Conservation (phyloP, 2,113 vertebrate species). For the Chaenogobius annularis region DNA sequence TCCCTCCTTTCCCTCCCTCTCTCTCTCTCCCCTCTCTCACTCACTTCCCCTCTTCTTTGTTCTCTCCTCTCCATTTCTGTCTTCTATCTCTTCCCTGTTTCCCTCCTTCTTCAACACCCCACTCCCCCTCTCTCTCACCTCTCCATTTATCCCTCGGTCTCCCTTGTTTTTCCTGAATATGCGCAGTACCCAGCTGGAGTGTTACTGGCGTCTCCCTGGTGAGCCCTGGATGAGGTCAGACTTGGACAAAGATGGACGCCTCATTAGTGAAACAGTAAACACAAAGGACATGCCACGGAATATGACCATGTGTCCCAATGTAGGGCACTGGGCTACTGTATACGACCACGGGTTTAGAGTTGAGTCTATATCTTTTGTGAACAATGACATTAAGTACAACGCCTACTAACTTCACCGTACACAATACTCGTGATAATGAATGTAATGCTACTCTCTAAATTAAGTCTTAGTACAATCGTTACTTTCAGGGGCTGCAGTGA, state of each 20-base stretch:
- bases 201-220: conserved; percentile 1
- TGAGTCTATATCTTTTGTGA: too few relatives aligned
- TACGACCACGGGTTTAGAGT: too few relatives aligned
- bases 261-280: conserved; percentile 2
- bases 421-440: too few relatives aligned
- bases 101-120: conserved; percentile 34
- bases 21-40: background rate
- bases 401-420: too few relatives aligned
- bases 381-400: too few relatives aligned
- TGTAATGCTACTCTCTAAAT: too few relatives aligned
- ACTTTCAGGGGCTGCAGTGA: too few relatives aligned
- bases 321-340: background rate
- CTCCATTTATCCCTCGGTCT: background rate
- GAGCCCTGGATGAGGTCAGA: conserved; percentile 4
- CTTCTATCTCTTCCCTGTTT: conserved; percentile 17
- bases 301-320: background rate
- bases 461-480: too few relatives aligned
- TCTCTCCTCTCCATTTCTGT: conserved; percentile 1
- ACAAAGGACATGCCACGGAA: background rate
- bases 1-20: background rate
- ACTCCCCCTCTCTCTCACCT: conserved; percentile 1
- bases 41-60: background rate
- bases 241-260: background rate
- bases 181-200: conserved; percentile 22
- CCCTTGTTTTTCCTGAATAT: conserved; percentile 33